Conservation (phyloP, 2,888 invertebrate genomes). For the Synanthedon vespiformis region DNA sequence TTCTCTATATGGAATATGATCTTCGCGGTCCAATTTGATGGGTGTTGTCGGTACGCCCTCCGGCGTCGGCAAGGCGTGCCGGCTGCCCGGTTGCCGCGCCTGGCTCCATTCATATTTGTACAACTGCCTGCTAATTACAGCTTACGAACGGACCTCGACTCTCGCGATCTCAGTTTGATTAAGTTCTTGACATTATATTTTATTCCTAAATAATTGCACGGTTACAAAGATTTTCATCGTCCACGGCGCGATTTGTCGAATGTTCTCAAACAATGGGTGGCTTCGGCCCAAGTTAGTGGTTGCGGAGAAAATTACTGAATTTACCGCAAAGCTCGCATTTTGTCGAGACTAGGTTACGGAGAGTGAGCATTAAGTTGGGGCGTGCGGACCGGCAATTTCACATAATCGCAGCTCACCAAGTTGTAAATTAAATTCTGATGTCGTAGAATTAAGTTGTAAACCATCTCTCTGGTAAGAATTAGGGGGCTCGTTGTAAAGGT, state of each 20-base stretch:
- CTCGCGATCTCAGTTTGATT: conserved; percentile 41
- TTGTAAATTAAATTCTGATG: conserved; percentile 53
- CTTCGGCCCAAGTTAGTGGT: conserved; percentile 6
- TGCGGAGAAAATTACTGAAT: conserved; percentile 22
- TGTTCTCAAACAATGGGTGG: conserved; percentile 3
- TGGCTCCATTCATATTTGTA: conserved; percentile 53
- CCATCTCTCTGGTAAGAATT: conserved; percentile 21
- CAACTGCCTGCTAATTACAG: conserved; percentile 57
- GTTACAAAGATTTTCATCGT: conserved; percentile 8
- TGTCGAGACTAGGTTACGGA: conserved; percentile 8
- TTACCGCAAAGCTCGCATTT: conserved; percentile 15
- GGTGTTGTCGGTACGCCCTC: conserved; percentile 20
- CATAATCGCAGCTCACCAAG: conserved; percentile 33
- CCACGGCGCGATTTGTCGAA: conserved; percentile 8
- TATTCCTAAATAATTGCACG: conserved; percentile 31
- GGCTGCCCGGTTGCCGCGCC: conserved; percentile 31
- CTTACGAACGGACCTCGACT: conserved; percentile 20
- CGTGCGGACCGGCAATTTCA: conserved; percentile 29
- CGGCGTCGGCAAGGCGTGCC: conserved; percentile 23
- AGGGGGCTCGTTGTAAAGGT: conserved; percentile 12
- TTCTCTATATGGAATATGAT: conserved; percentile 13
- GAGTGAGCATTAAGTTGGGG: conserved; percentile 19
- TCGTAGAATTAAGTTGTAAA: conserved; percentile 42
- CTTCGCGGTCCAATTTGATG: conserved; percentile 19
- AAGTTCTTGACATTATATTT: conserved; percentile 49